phyloP scores from a whole-genome alignment of 1,140 invertebrate genomes.

The Aphidius ervi region DNA sequence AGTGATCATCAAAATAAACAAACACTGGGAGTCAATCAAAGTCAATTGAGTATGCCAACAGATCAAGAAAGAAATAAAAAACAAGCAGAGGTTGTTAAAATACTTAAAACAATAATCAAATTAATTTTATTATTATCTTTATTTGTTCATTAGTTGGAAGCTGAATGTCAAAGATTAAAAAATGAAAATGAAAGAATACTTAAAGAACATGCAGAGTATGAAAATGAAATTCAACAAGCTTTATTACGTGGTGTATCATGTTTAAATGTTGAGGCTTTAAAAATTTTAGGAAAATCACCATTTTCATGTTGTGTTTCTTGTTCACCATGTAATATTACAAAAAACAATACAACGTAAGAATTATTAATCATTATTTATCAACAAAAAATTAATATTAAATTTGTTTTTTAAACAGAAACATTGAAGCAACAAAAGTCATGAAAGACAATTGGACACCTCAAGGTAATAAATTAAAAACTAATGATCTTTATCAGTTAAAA shows the following conservation, averaged over 20 bases:
- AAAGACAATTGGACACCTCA: slow-evolving; percentile 12
- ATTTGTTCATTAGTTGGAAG: slow-evolving; percentile 32
- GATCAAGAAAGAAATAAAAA: too few species aligned
- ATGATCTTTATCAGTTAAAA: not conserved
- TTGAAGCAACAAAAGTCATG: slow-evolving; percentile 2
- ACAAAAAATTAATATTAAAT: not conserved
- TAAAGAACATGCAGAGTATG: slow-evolving; percentile 43
- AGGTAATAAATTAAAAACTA: slow-evolving; percentile 6
- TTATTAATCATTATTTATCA: not conserved
- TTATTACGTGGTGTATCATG: slow-evolving; percentile 45
- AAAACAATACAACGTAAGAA: slow-evolving; percentile 23
- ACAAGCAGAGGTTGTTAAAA: not conserved
- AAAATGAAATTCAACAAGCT: slow-evolving; percentile 44
- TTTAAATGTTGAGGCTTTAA: slow-evolving; percentile 43
- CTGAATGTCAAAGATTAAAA: slow-evolving; percentile 32
- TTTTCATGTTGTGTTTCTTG: slow-evolving; percentile 35
- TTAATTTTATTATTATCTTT: not conserved
- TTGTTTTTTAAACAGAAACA: slow-evolving; percentile 4
- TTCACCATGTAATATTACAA: slow-evolving; percentile 26
- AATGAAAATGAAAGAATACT: slow-evolving; percentile 42
- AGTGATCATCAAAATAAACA: too few species aligned
- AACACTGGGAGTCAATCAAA: too few species aligned
- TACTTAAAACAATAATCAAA: not conserved
- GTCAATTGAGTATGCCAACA: too few species aligned
- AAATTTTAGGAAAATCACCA: slow-evolving; percentile 39